Conservation (phyloP, 2,113 vertebrate species). For the Syngnathus typhle region DNA sequence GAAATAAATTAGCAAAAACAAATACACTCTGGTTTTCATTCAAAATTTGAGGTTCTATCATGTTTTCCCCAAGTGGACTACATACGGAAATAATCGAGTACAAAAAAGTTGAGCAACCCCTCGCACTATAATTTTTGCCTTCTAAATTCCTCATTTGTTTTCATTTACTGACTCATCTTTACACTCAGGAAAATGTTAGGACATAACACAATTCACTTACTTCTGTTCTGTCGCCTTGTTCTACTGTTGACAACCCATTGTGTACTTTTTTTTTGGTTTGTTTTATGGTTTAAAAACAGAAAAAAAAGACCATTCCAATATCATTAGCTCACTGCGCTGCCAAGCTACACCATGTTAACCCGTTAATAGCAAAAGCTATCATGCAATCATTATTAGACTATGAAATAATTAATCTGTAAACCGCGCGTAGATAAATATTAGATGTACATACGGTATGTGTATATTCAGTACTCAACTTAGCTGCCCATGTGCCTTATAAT, state of each 20-base stretch:
- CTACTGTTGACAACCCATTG: background rate
- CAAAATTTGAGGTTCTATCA: too few relatives aligned
- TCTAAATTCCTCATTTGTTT: background rate
- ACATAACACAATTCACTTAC: conserved; percentile 22
- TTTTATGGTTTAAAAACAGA: background rate
- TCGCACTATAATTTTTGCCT: background rate
- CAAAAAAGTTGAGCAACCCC: too few relatives aligned
- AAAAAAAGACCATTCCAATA: conserved; percentile 24
- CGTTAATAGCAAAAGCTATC: conserved; percentile 5
- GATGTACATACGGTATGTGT: background rate
- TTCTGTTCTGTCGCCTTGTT: background rate
- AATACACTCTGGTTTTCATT: too few relatives aligned
- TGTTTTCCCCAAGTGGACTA: too few relatives aligned
- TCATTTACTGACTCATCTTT: conserved; percentile 38
- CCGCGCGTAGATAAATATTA: conserved; percentile 12
- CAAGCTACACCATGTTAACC: conserved; percentile 25
- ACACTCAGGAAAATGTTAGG: conserved; percentile 61
- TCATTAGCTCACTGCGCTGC: conserved; percentile 25
- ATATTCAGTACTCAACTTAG: conserved; percentile 10
- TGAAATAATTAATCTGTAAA: conserved; percentile 28
- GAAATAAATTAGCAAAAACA: background rate
- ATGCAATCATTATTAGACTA: conserved; percentile 22
- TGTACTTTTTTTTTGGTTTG: conserved; percentile 20
- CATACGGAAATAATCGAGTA: too few relatives aligned
- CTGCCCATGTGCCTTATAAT: conserved; percentile 59